These are phyloP conservation scores for Cephus sareptanus DNA, from an alignment of 2,888 invertebrate species.

Conservation along the genomic window DNA sequence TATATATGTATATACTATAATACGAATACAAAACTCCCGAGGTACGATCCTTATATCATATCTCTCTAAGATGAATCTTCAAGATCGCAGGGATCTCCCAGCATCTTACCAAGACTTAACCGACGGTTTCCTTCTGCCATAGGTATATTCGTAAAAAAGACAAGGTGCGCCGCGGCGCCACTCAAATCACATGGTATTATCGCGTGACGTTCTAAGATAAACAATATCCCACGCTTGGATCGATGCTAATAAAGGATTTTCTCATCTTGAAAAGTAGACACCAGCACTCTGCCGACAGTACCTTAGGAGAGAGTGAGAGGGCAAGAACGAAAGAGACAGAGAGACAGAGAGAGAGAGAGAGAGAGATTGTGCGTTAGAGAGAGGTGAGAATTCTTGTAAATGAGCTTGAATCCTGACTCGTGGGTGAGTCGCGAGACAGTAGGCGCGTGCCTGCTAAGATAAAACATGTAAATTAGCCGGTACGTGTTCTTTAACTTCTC, in stretches of 20 bases:
- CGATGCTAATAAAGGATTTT: slow-evolving; percentile 55
- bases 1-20: neutral
- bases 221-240: slow-evolving; percentile 54
- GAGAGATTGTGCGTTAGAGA: neutral
- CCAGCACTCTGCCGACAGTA: neutral
- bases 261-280: neutral
- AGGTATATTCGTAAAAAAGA: neutral
- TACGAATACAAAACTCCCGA: neutral
- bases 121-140: neutral
- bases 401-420: neutral
- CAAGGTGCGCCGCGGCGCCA: neutral
- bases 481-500: slow-evolving; percentile 21
- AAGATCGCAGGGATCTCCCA: neutral
- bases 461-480: slow-evolving; percentile 25
- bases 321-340: neutral
- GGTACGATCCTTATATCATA: neutral
- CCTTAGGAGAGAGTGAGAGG: slow-evolving; percentile 18
- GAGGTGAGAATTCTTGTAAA: neutral
- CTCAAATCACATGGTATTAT: neutral
- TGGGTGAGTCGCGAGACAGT: slow-evolving; percentile 8
- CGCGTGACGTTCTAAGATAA: slow-evolving; percentile 38
- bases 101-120: neutral
- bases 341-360: neutral
- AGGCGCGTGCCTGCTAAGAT: slow-evolving; percentile 20
- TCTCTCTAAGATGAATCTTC: neutral